Conservation (phyloP, 2,113 vertebrate species). For the Poeciliopsis turrubarensis region DNA sequence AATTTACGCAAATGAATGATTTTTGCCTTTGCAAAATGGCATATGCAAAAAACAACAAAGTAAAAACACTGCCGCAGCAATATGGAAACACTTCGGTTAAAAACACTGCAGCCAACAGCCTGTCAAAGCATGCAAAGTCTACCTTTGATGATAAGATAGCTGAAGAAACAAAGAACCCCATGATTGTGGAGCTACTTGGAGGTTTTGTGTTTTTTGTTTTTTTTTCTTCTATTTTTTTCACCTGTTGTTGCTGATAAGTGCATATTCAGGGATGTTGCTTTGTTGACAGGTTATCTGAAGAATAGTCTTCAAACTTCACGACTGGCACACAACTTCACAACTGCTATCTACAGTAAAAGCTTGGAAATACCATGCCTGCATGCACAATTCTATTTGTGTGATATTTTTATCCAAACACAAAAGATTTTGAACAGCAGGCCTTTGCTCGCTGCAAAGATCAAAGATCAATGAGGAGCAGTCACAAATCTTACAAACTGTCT, state of each 20-base stretch:
- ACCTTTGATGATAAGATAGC: conserved; percentile 9
- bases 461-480: conserved; percentile 7
- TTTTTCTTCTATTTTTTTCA: conserved; percentile 4
- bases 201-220: not conserved
- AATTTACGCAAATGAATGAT: not conserved
- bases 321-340: conserved; percentile 5
- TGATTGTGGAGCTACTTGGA: not conserved
- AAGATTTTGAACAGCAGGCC: conserved; percentile 11
- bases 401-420: not conserved
- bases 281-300: conserved; percentile 19
- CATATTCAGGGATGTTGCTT: not conserved
- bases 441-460: not conserved
- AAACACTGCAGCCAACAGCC: not conserved
- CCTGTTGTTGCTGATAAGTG: conserved; percentile 2
- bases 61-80: not conserved
- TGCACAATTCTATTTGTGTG: conserved; percentile 1
- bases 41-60: not conserved
- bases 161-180: conserved; percentile 14
- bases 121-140: conserved; percentile 4
- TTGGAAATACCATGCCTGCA: conserved; percentile 3
- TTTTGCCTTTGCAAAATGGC: conserved; percentile 11
- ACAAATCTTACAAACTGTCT: conserved; percentile 14
- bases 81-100: not conserved
- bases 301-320: conserved; percentile 14
- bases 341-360: conserved; percentile 7